Evolutionary conservation across 1,140 invertebrate genomes (phyloP), one percentile per base, ranked within the genome.

Genomic region (Drosophila simulans): DNA sequence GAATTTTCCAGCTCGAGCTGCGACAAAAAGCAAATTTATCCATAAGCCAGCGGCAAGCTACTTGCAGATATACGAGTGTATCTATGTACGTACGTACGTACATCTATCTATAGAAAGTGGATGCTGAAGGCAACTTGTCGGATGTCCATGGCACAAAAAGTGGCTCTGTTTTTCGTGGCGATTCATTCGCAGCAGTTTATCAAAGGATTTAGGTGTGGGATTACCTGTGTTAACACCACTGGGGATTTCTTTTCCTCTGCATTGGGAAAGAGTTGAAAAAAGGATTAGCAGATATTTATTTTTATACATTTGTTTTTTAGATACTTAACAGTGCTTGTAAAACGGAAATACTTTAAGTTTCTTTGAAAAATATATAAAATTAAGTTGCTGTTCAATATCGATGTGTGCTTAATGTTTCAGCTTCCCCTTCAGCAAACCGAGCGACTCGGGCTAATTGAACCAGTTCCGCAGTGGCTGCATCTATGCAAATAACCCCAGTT

Each of bases 21-120:
- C 58, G 77, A 79, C 56, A 74, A 74, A 45, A 48, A 31, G 63
- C 54, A 49, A 70, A 70, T 51, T 20, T 66, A 66, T 49, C 80
- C 56, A 55, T 49, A 62, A 83, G 63, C 39, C 57, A 52, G 43
- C 54, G 59, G 40, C 37, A 51, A 60, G 52, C 55, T 63, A 45
- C 55, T 58, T 62, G 52, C 35, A 58, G 53, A 60, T 42, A 64
- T 27, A 27, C 25, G 25, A 27, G 25, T 27, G 5, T 27, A 5
- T 27, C 5, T 27, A 5, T 27, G 25, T 31, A 31, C 7, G 2
- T 31, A 31, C 8, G 27, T 31, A 31, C 8, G 27, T 31, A 31
- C 27, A 2, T 10, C 7, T 31, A 31, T 31, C 31, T 31, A 31
- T 5, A 65, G 51, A 65, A 37, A 17, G 31, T 51, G 48, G 48